Evolutionary conservation across 1,140 invertebrate species (phyloP).

Genomic region (Leptinotarsa lineolata): DNA sequence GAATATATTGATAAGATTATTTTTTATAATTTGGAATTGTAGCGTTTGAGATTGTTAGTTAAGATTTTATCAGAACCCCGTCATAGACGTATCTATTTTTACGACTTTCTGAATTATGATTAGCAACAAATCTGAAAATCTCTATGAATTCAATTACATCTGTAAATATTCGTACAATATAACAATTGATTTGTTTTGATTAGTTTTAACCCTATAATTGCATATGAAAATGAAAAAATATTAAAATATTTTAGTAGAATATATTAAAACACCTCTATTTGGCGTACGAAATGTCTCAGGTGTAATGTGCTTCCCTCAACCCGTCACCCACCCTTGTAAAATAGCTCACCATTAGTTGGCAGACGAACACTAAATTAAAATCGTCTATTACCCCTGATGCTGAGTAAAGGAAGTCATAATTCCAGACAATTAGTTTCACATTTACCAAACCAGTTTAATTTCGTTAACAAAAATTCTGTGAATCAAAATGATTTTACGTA

Average conservation of each 20-base stretch:
- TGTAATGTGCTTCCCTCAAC: not conserved
- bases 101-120: not conserved
- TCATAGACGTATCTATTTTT: not conserved
- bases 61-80: no score
- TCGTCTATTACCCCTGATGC: not conserved
- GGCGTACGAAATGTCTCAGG: not conserved
- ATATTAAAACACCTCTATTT: not conserved
- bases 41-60: no score
- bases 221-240: no score
- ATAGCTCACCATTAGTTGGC: not conserved
- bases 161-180: no score
- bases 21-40: no score
- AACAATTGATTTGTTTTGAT: no score
- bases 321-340: not conserved
- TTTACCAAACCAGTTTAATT: not conserved
- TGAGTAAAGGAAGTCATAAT: conserved; percentile 2
- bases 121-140: not conserved
- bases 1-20: no score
- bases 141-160: not conserved
- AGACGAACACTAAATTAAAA: not conserved
- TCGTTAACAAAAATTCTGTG: not conserved
- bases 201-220: no score
- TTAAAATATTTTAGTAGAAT: no score
- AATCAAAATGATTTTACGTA: not conserved
- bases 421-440: not conserved